A percentile compares a stretch with the other conserved stretches of the same genome.
Evolutionary conservation across 2,888 invertebrate genomes (phyloP).

Genomic region (Altica lythri): DNA sequence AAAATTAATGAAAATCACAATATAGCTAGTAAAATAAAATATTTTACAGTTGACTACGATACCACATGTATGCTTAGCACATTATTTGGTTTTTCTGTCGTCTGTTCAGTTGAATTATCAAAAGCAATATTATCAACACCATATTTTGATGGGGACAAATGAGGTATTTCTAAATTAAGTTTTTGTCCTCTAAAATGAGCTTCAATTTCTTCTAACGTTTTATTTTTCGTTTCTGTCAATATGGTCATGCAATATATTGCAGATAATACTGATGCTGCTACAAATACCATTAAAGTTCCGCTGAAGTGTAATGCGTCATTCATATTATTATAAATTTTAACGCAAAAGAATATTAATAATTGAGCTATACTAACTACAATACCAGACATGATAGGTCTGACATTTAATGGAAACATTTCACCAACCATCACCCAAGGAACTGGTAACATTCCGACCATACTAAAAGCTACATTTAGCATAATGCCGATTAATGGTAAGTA

Average conservation of each 20-base stretch:
- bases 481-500: slow-evolving; percentile 65
- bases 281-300: slow-evolving; percentile 68
- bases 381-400: slow-evolving; percentile 72
- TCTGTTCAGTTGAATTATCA: slow-evolving; percentile 40
- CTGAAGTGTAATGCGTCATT: slow-evolving; percentile 64
- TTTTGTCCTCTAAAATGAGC: slow-evolving; percentile 64
- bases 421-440: slow-evolving; percentile 78
- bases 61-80: slow-evolving; percentile 1
- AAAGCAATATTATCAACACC: slow-evolving; percentile 51
- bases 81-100: too few species aligned
- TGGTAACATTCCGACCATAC: slow-evolving; percentile 75
- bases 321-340: slow-evolving; percentile 72
- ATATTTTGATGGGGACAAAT: too few species aligned
- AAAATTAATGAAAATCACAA: slow-evolving; percentile 25
- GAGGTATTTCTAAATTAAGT: too few species aligned
- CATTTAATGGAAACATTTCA: slow-evolving; percentile 71
- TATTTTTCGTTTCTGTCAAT: slow-evolving; percentile 73
- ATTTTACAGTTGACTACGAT: neutral
- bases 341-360: slow-evolving; percentile 69
- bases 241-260: slow-evolving; percentile 65
- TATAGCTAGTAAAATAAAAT: slow-evolving; percentile 14
- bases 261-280: slow-evolving; percentile 64
- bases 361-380: slow-evolving; percentile 73
- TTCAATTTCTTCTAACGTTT: slow-evolving; percentile 71
- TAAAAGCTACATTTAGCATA: slow-evolving; percentile 70